Base-by-base conservation (phyloP, 2,888 invertebrate species). In the Ormyrus labotus region DNA sequence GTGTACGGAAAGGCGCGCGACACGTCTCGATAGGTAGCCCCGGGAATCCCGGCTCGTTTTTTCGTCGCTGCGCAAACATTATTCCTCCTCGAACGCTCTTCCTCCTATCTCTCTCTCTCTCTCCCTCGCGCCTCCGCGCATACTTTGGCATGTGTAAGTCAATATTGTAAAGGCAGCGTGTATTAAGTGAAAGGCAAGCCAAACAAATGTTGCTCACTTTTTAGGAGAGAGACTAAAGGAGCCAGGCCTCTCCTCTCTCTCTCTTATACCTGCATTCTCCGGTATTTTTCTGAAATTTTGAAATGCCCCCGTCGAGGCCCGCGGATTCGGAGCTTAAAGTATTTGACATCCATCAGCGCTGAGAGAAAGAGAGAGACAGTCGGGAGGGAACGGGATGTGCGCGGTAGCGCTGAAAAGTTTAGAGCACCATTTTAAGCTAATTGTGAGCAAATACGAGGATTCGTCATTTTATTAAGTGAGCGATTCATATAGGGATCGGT, bases 71-170 rank as follows among this genome's bases (percentile, higher is more conserved):
- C 80, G 84, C 83, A 86, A 87, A 87, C 86, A 86, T 85, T 85
- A 86, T 85, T 85, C 85, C 84, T 85, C 86, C 7, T 87, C 84
- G 82, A 84, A 83, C 84, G 78, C 34, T 34, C 34, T 34, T 34
- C 34, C 34, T 34, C 34, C 34, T 34, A 1, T 34, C 34, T 34
- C 34, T 34, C 34, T 34, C 34, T 34, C 34, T 34, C 34, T 34
- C 34, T 3, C 34, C 34, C 34, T 34, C 34, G 34, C 83, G 84
- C 84, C 83, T 85, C 68, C 83, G 85, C 87, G 86, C 84, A 86
- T 87, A 84, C 86, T 87, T 85, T 84, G 85, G 85, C 86, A 86
- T 86, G 85, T 86, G 86, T 86, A 87, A 85, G 87, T 86, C 87
- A 88, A 89, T 85, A 88, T 87, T 88, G 86, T 87, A 87, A 34